Evolutionary conservation across 1,140 invertebrate species (phyloP).

Genomic region (Cydia amplana): DNA sequence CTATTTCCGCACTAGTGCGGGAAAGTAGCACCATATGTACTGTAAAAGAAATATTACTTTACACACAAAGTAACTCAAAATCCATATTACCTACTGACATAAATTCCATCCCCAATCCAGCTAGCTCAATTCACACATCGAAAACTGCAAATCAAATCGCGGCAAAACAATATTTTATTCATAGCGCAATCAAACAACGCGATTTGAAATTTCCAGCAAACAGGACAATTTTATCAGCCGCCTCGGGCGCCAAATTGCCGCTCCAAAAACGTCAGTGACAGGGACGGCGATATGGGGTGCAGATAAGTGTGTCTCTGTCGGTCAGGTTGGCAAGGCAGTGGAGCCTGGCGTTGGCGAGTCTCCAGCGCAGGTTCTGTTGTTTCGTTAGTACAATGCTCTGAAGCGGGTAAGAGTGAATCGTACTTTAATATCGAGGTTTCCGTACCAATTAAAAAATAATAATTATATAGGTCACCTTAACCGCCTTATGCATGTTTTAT

Average conservation of each 20-base stretch:
- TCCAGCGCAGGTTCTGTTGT: conserved; percentile 11
- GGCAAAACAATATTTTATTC: conserved; percentile 16
- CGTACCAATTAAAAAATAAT: no score
- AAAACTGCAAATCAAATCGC: not conserved
- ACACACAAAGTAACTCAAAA: no score
- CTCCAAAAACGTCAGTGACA: not conserved
- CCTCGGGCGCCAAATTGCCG: conserved; percentile 2
- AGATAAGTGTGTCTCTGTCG: conserved; percentile 13
- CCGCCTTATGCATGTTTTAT: no score
- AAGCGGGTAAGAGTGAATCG: not conserved
- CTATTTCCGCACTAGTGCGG: no score
- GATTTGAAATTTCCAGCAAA: conserved; percentile 18
- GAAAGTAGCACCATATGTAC: no score
- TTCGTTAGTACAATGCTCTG: not conserved
- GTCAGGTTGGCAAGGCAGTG: conserved; percentile 1
- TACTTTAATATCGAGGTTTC: not conserved
- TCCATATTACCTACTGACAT: not conserved
- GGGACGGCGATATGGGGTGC: not conserved
- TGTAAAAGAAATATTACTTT: no score
- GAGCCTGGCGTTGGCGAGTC: not conserved
- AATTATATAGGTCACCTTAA: no score
- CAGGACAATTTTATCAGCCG: conserved; percentile 2
- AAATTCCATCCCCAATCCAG: no score
- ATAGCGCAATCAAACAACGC: conserved; percentile 10
- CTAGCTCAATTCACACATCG: not conserved